Percentiles rank a stretch among this genome's conserved stretches.
Evolutionary conservation across 2,113 vertebrate genomes (phyloP).

Genomic region (Gymnogyps californianus): DNA sequence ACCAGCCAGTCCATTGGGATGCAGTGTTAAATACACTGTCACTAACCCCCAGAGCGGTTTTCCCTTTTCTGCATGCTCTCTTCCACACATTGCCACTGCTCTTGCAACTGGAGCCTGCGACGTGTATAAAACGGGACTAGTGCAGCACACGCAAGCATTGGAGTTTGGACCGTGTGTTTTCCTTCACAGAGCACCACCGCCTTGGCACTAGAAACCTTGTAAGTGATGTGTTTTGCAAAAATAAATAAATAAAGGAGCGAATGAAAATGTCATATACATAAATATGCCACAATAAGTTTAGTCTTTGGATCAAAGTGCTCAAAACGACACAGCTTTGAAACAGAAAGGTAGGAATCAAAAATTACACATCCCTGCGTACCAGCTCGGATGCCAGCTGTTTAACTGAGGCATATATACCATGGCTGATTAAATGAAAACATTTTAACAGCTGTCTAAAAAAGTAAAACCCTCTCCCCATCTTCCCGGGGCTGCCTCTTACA

Average conservation of each 20-base stretch:
- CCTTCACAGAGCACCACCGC: neutral
- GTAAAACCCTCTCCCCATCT: neutral
- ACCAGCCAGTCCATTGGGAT: neutral
- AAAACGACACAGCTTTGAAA: slow-evolving; percentile 33
- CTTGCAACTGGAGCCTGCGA: neutral
- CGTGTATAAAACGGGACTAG: neutral
- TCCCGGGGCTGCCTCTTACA: neutral
- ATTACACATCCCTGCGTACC: neutral
- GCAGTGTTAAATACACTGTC: neutral
- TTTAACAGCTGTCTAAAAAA: slow-evolving; percentile 27
- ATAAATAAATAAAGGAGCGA: slow-evolving; percentile 21
- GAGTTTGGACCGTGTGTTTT: neutral
- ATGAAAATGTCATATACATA: slow-evolving; percentile 51
- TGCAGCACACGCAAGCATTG: neutral
- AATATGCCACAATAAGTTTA: slow-evolving; percentile 48
- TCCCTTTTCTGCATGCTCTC: neutral
- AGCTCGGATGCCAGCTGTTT: neutral
- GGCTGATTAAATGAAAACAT: slow-evolving; percentile 23
- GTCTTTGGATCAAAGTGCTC: slow-evolving; percentile 48
- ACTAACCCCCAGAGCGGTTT: neutral
- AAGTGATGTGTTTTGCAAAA: neutral
- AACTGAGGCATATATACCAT: neutral
- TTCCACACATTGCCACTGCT: neutral
- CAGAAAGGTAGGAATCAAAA: slow-evolving; percentile 20
- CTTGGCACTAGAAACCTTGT: neutral